These are phyloP conservation scores for Dendrolimus houi DNA, from an alignment of 2,888 invertebrate species.

Conservation along the genomic window DNA sequence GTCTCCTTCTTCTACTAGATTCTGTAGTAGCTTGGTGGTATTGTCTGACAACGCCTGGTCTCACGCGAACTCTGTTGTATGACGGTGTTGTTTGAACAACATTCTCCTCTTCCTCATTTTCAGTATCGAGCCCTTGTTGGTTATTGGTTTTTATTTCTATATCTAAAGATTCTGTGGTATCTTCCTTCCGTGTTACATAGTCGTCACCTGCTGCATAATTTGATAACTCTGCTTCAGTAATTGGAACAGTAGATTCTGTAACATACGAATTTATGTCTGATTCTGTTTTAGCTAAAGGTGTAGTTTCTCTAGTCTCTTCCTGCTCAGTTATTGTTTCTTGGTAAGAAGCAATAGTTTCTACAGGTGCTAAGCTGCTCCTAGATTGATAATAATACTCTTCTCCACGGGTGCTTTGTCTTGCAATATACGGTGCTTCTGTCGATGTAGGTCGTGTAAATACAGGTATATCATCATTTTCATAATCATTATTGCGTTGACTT, in stretches of 20 bases:
- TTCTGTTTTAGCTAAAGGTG: conserved; percentile 30
- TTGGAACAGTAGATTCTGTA: conserved; percentile 31
- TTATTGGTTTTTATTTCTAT: conserved; percentile 27
- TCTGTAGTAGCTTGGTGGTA: conserved; percentile 58
- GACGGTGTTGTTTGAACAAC: conserved; percentile 61
- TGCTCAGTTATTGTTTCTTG: conserved; percentile 34
- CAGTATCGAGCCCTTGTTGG: conserved; percentile 21
- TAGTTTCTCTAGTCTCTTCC: conserved; percentile 37
- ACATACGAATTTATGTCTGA: conserved; percentile 29
- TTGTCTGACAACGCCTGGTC: conserved; percentile 57
- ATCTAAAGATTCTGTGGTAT: conserved; percentile 25
- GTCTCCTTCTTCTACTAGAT: conserved; percentile 42
- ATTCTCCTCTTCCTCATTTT: conserved; percentile 45
- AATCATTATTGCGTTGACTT: conserved; percentile 33
- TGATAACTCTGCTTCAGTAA: conserved; percentile 38
- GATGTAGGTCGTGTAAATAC: conserved; percentile 35
- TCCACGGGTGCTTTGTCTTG: conserved; percentile 28
- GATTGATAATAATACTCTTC: conserved; percentile 42
- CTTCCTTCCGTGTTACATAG: conserved; percentile 31
- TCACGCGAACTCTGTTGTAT: conserved; percentile 57
- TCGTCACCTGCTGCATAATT: conserved; percentile 35
- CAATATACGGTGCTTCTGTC: conserved; percentile 38
- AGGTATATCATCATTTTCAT: conserved; percentile 32
- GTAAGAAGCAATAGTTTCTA: conserved; percentile 28
- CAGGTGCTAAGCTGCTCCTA: conserved; percentile 39